Base-by-base conservation (phyloP, 2,113 vertebrate species). In the Nansenia antarctica region DNA sequence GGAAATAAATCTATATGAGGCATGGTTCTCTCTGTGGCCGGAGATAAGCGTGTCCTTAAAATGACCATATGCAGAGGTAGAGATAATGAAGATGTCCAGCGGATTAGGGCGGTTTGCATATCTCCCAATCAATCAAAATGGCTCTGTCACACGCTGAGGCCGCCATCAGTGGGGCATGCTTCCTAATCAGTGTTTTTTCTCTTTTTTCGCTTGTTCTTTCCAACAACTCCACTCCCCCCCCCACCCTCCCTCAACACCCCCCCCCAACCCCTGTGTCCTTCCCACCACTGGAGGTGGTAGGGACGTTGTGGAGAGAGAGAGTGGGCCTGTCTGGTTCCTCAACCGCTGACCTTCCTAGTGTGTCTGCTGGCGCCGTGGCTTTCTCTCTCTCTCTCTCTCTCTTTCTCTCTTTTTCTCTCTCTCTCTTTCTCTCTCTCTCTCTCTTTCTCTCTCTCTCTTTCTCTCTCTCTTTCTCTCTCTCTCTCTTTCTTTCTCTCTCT, bases 11-110 rank as follows among this genome's bases (percentile, higher is more conserved):
- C 85, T 78, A 82, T 83, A 31, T 26, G 42, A 63, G 69, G 72
- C 34, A 52, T 72, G 69, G 68, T 53, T 39, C 75, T 73, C 64
- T 69, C 53, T 78, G 76, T 59, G 18, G 53, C 30, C 26, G 31
- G 69, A 86, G 89, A 91, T 92, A 90, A 88, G 85, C 30, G 20
- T 22, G 87, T 91, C 87, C 87, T 89, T 89, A 89, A 86, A 87
- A 89, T 78, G 87, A 86, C 89, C 86, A 89, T 87, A 86, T 84
- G 86, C 84, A 85, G 78, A 90, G 73, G 72, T 42, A 70, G 80
- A 71, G 87, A 90, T 89, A 89, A 84, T 59, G 74, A 80, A 76
- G 78, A 71, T 84, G 76, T 77, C 69, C 62, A 29, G 73, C 54
- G 67, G 82, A 89, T 90, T 86, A 87, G 80, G 69, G 22, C 52